Evolutionary conservation across 1,140 invertebrate genomes (phyloP).

Genomic region (Drosophila malerkotliana): DNA sequence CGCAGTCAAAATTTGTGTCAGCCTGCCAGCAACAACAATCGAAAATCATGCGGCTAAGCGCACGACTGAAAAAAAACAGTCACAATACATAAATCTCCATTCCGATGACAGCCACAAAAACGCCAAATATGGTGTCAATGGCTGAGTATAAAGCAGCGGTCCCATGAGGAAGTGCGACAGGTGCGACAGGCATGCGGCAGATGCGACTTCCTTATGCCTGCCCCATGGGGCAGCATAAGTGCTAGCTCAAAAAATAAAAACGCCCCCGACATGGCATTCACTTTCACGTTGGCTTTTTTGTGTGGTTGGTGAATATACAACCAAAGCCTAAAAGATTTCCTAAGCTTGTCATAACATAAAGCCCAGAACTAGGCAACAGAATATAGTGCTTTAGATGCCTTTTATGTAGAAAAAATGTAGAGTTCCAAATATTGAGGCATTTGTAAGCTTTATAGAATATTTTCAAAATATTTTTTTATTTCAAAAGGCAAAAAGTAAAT

Average conservation of each 20-base stretch:
- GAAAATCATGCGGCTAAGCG: slow-evolving; percentile 70
- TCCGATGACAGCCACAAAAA: slow-evolving; percentile 36
- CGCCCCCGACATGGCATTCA: neutral
- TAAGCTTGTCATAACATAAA: neutral
- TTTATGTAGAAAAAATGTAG: neutral
- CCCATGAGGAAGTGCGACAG: slow-evolving; percentile 67
- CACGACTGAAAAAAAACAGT: slow-evolving; percentile 53
- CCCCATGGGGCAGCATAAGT: slow-evolving; percentile 58
- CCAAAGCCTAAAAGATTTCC: slow-evolving; percentile 19
- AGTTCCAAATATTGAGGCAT: no score
- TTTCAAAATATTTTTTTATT: no score
- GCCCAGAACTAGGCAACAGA: neutral
- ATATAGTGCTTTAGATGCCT: no score
- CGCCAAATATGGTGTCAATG: slow-evolving; percentile 39
- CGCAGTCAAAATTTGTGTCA: slow-evolving; percentile 76
- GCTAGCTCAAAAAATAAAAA: slow-evolving; percentile 1
- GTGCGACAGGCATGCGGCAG: slow-evolving; percentile 33
- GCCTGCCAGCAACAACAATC: slow-evolving; percentile 36
- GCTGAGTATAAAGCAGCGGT: slow-evolving; percentile 37
- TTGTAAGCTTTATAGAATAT: no score
- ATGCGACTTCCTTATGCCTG: slow-evolving; percentile 63
- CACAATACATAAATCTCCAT: slow-evolving; percentile 58
- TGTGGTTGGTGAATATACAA: neutral
- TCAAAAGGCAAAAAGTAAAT: no score
- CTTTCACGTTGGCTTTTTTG: neutral